Evolutionary conservation across 1,140 invertebrate genomes (phyloP), one percentile per base, ranked within the genome.

Genomic region (Solen grandis): DNA sequence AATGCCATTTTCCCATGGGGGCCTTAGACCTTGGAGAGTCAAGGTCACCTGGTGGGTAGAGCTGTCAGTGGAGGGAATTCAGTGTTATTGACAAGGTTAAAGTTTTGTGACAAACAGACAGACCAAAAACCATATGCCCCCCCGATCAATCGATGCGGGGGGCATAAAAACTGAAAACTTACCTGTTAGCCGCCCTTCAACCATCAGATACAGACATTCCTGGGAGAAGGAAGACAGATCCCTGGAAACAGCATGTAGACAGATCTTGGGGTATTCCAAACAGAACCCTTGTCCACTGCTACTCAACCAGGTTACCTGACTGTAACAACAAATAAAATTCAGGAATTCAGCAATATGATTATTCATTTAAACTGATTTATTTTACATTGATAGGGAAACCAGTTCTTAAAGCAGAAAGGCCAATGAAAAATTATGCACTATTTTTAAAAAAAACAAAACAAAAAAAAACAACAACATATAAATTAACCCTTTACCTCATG

Each of bases 241-340:
- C 92, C 94, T 93, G 16, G 95, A 95, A 57, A 96, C 93, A 19
- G 95, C 96, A 91, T 96, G 96, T n/a, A 96, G 88, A 57, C 94
- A 93, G 86, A 96, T 95, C 84, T 94, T 93, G 69, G 94, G 94
- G 90, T 96, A 96, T 81, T 94, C 93, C 59, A 96, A 87, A n/a
- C 94, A 94, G 88, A 96, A 96, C 66, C 95, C 95, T 85, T 94
- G 91, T 73, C 94, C 94, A 52, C 92, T 92, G 54, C 92, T 91
- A 65, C 94, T 93, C 35, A 94, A 90, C 95, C 95, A 96, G 75
- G 94, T 94, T 25, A 96, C 89, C 50, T 94, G 92, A 87, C 95
- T 95, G 88, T 54, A 91, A 93, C 27, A 50, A 4, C 36, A 35
- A 22, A 52, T 27, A 8, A 41, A 63, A n/a, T n/a, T n/a, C n/a